Evolutionary conservation across 1,140 invertebrate species (phyloP).

Genomic region (Brachionus plicatilis): DNA sequence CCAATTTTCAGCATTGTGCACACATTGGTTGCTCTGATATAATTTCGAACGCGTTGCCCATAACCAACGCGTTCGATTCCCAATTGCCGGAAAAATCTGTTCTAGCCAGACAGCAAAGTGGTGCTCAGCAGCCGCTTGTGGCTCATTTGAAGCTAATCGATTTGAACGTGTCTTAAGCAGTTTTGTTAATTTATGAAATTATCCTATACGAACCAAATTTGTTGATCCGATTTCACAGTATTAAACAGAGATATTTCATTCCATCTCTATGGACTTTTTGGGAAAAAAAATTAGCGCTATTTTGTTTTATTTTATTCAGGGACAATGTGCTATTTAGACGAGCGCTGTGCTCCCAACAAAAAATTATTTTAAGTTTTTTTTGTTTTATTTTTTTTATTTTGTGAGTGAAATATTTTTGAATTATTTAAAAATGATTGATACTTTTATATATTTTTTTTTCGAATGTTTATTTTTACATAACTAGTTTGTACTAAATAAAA

Average conservation of each 20-base stretch:
- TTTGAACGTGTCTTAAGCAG: not conserved
- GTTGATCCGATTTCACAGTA: not conserved
- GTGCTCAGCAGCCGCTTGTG: not conserved
- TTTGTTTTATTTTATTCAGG: not conserved
- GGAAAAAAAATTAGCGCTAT: not conserved
- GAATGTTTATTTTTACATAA: not conserved
- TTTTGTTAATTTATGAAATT: not conserved
- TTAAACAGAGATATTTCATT: not conserved
- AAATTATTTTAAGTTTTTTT: not conserved
- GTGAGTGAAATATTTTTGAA: not conserved
- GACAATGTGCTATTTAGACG: not conserved
- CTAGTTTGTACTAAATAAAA: not conserved
- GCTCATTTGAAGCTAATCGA: conserved; percentile 38
- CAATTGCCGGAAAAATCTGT: not conserved
- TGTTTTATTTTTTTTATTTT: not conserved
- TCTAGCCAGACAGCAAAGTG: not conserved
- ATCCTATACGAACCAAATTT: not conserved
- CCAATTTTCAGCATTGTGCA: conserved; percentile 84
- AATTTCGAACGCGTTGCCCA: not conserved
- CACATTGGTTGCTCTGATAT: conserved; percentile 77
- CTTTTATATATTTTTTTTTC: not conserved
- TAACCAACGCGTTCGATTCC: not conserved
- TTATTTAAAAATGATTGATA: not conserved
- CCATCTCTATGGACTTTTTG: not conserved
- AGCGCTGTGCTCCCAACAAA: not conserved